Conservation (phyloP, 2,888 invertebrate genomes). For the Notocelia uddmanniana region DNA sequence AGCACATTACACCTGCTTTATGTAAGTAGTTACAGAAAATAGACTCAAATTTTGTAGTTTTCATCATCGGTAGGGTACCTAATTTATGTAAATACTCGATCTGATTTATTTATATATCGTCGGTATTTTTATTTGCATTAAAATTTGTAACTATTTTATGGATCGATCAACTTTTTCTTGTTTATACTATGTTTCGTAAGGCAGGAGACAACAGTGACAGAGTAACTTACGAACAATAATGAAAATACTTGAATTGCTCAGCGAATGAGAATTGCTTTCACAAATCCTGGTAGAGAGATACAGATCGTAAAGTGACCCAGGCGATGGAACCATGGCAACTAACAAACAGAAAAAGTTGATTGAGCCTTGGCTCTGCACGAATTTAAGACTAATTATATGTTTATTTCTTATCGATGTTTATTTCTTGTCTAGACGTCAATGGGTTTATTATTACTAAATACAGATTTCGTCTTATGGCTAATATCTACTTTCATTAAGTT, state of each 20-base stretch:
- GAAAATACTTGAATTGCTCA: too few relatives aligned
- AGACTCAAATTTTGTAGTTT: not conserved
- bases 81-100: not conserved
- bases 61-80: not conserved
- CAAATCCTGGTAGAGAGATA: too few relatives aligned
- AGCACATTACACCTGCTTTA: not conserved
- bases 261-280: too few relatives aligned
- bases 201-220: too few relatives aligned
- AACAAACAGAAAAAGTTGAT: too few relatives aligned
- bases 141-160: not conserved
- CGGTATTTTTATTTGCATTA: not conserved
- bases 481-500: not conserved
- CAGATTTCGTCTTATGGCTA: constrained; percentile 3
- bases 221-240: too few relatives aligned
- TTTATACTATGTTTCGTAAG: too few relatives aligned
- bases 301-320: too few relatives aligned
- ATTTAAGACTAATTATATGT: not conserved
- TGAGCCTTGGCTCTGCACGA: too few relatives aligned
- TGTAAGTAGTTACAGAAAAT: constrained; percentile 5
- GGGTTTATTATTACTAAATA: not conserved
- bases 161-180: too few relatives aligned
- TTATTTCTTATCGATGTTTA: not conserved
- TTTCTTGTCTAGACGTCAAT: not conserved
- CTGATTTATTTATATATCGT: not conserved
- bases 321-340: too few relatives aligned